Evolutionary conservation across 2,888 invertebrate genomes (phyloP), one percentile per base, ranked within the genome.

Genomic region (Leucania comma): DNA sequence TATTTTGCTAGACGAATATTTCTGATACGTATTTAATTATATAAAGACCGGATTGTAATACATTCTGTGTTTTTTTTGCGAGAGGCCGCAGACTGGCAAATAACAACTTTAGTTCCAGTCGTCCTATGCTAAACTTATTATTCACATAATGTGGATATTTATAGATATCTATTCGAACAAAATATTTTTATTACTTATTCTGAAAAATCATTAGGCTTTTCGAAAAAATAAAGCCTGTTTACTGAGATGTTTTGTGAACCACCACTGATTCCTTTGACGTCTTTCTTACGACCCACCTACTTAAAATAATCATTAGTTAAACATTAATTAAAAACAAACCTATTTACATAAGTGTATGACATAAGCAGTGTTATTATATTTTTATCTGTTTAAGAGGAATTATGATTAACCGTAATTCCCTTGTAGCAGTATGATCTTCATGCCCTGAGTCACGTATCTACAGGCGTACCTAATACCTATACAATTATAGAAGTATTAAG

Each of bases 361-460:
- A 53, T 60, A 58, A 64, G 51, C 38, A 29, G 2, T 57, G 53
- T 61, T 63, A 53, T 63, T 51, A 70, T 72, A 53, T 67, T 48
- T 26, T 14, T 50, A 73, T 60, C 5, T 62, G 22, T 61, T 56
- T 71, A 72, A 81, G 64, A 78, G 61, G 76, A 75, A 75, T 58
- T 68, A 56, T 68, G 68, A 72, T 70, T 63, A 79, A 58, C 51
- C 63, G 70, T 80, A 75, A 72, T 73, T 78, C 75, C 58, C 60
- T 61, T 48, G 5, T 54, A 73, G 68, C 67, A 68, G 58, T 69
- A 59, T 67, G 66, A 80, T 74, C 58, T 82, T 64, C 88, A 78
- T 89, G 89, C 70, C 69, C 50, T 50, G 67, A 69, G 86, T 89
- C 89, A 89, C 88, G 89, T 88, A 87, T 72, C 62, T 42, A 4